Base-by-base conservation (phyloP, 2,888 invertebrate species). In the Luffia ferchaultella region DNA sequence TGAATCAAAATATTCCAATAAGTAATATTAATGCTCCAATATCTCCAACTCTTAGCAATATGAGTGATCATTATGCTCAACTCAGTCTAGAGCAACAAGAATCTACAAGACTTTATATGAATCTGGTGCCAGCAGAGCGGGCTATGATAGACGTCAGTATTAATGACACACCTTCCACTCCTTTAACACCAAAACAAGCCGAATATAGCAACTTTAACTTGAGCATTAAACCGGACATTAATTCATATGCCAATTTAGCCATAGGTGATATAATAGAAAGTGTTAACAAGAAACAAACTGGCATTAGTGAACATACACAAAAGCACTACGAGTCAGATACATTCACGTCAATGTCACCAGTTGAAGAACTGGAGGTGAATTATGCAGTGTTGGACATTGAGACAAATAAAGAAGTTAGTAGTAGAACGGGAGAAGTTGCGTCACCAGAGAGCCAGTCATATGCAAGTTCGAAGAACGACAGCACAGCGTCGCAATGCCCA, bases 321-420 rank as follows among this genome's bases (percentile, higher is more conserved):
- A 80, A 79, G 57, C 70, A 65, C 57, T 79, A 78, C 2, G 82
- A 80, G 58, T 79, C 75, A n/a, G 83, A 82, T 53, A 76, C 75
- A 30, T 73, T 73, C 54, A 65, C 71, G 16, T 78, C 79, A 16
- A 67, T 80, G 68, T 75, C 85, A 45, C 74, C 76, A 20, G 68
- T 77, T 19, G 73, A 77, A 62, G 73, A 77, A 56, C 55, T 76
- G 53, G 72, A 77, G 66, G 73, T 93, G 1, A 94, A 93, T 70
- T 95, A 95, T 75, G 92, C 92, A 2, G 87, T 92, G 56, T 76
- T 95, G 56, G 94, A 94, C 68, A 86, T 95, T 62, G 90, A 91
- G 60, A 77, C 82, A 9, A 86, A 78, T 55, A 86, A 85, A 58
- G 76, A 77, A 53, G 62, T 58, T 18, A 42, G 43, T 45, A 48